phyloP scores from a whole-genome alignment of 1,140 invertebrate genomes.

The Drosophila gunungcola region DNA sequence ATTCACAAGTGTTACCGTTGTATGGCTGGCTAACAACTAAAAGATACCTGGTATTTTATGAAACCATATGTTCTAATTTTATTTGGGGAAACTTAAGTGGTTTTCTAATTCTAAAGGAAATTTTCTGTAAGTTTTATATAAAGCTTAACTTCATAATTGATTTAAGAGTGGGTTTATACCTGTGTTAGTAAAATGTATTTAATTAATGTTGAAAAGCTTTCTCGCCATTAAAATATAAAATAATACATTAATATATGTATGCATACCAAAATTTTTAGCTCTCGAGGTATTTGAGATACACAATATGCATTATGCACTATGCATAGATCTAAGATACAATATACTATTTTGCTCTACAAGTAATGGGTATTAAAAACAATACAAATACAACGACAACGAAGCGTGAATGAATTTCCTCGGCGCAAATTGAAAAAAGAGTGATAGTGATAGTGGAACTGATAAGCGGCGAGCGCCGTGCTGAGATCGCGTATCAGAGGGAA shows the following conservation, averaged over 20 bases:
- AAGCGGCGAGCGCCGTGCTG: constrained; percentile 59
- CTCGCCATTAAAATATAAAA: too few relatives aligned
- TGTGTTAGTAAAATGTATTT: too few relatives aligned
- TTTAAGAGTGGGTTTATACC: too few relatives aligned
- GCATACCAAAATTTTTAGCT: background rate
- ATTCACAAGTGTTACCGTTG: constrained; percentile 9
- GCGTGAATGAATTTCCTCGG: constrained; percentile 76
- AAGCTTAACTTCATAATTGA: too few relatives aligned
- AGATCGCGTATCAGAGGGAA: constrained; percentile 59
- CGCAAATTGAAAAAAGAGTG: constrained; percentile 74
- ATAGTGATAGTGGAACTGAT: constrained; percentile 75
- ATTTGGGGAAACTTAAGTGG: too few relatives aligned
- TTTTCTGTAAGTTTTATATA: too few relatives aligned
- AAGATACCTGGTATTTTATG: background rate
- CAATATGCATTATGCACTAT: too few relatives aligned
- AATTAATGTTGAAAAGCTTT: too few relatives aligned
- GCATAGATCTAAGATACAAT: too few relatives aligned
- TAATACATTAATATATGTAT: background rate
- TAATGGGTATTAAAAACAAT: constrained; percentile 34
- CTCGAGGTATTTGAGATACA: background rate
- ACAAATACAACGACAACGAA: constrained; percentile 53
- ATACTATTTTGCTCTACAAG: constrained; percentile 1
- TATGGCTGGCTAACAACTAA: background rate
- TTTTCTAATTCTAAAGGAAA: too few relatives aligned
- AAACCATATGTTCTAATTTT: too few relatives aligned